Conservation (phyloP, 2,888 invertebrate genomes). For the Leuctra nigra region DNA sequence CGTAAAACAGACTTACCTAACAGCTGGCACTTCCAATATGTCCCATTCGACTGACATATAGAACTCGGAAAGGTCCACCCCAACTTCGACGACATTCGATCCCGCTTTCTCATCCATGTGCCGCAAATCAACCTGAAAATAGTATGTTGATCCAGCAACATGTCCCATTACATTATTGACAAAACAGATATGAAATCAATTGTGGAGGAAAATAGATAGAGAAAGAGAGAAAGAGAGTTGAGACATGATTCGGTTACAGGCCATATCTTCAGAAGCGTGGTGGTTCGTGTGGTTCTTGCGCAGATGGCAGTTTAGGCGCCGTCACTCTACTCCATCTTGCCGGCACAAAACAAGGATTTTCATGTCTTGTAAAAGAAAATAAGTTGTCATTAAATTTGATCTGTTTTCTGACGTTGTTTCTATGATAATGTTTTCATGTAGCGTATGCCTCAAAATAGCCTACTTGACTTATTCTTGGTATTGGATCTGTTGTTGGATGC, state of each 20-base stretch:
- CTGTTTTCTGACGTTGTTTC: too few relatives aligned
- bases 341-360: too few relatives aligned
- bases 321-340: not conserved
- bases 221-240: not conserved
- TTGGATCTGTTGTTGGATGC: too few relatives aligned
- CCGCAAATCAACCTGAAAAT: constrained; percentile 37
- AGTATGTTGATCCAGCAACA: not conserved
- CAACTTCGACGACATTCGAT: constrained; percentile 38
- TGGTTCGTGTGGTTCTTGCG: not conserved
- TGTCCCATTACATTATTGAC: not conserved
- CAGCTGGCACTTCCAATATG: constrained; percentile 46
- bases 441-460: too few relatives aligned
- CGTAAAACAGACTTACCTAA: constrained; percentile 36
- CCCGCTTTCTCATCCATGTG: constrained; percentile 39
- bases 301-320: constrained; percentile 17
- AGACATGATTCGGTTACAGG: not conserved
- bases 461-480: too few relatives aligned
- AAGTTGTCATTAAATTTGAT: too few relatives aligned
- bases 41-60: constrained; percentile 56
- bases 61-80: constrained; percentile 49
- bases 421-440: too few relatives aligned
- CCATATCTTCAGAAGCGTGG: not conserved
- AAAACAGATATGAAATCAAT: not conserved
- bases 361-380: too few relatives aligned
- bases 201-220: not conserved